These are phyloP conservation scores for Oreotragus oreotragus DNA, from an alignment of 2,113 vertebrate species.

Conservation along the genomic window DNA sequence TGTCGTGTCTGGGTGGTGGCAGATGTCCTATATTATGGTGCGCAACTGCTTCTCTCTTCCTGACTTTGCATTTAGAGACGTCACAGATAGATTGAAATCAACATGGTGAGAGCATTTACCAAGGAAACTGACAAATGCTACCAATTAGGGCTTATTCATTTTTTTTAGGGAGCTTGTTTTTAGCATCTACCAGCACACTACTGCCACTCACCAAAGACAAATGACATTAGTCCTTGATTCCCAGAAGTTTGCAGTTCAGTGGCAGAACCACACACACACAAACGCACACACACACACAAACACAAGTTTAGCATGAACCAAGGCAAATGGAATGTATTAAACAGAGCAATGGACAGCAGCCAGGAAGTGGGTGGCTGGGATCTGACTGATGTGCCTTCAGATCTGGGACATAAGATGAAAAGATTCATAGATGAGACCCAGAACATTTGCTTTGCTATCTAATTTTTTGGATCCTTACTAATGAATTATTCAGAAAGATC, in stretches of 20 bases:
- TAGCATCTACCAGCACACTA: neutral
- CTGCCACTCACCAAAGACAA: neutral
- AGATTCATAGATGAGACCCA: neutral
- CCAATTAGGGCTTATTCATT: neutral
- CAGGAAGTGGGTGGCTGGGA: neutral
- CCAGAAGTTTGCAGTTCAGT: neutral
- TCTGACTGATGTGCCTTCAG: neutral
- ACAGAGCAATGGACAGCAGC: neutral
- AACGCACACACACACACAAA: rapidly evolving
- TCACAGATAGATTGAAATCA: neutral
- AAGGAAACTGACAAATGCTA: neutral
- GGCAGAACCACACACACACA: neutral
- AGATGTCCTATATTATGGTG: rapidly evolving
- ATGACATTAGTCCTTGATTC: neutral
- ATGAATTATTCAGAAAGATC: neutral
- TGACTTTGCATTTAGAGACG: neutral
- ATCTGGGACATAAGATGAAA: neutral
- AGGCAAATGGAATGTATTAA: neutral
- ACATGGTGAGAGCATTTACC: neutral
- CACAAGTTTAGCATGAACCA: neutral
- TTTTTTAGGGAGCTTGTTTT: neutral
- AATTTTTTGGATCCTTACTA: neutral
- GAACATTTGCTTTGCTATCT: neutral
- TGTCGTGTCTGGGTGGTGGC: rapidly evolving
- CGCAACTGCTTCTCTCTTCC: neutral